phyloP scores from a whole-genome alignment of 2,113 vertebrate genomes.

The Nesogale talazaci region DNA sequence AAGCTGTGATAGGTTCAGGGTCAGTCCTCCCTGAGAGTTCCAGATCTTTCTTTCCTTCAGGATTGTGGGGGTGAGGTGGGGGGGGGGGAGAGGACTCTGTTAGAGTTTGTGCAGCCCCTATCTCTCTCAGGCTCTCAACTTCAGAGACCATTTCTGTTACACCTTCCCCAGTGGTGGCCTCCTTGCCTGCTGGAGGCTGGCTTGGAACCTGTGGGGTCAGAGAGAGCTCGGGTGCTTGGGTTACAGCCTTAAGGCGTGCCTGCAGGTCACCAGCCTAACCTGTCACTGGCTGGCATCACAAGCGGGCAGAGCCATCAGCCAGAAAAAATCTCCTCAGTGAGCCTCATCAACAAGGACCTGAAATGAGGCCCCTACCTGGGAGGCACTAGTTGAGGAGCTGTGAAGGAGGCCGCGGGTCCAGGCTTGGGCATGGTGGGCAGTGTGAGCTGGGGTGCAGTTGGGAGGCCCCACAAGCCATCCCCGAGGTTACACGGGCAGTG shows the following conservation, averaged over 20 bases:
- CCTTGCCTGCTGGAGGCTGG: background rate
- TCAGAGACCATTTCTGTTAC: background rate
- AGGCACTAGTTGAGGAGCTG: background rate
- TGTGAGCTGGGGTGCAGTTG: background rate
- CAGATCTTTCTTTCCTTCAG: background rate
- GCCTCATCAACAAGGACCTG: slow-evolving; percentile 1
- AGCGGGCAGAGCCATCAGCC: background rate
- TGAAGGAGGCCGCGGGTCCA: background rate
- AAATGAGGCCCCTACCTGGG: background rate
- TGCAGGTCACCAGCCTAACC: background rate
- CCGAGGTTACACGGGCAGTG: background rate
- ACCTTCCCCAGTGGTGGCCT: background rate
- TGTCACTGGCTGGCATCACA: background rate
- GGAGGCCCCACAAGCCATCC: background rate
- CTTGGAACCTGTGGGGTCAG: background rate
- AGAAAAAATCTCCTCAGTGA: background rate
- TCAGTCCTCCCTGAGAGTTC: background rate
- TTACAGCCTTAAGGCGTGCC: background rate
- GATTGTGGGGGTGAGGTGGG: background rate
- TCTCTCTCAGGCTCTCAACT: background rate
- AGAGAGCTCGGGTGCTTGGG: background rate
- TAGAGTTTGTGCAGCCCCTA: background rate
- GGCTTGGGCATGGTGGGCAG: background rate
- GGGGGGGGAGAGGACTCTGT: no score
- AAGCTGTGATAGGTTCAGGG: background rate